phyloP scores from a whole-genome alignment of 2,113 vertebrate genomes.

The Leiothrix lutea region DNA sequence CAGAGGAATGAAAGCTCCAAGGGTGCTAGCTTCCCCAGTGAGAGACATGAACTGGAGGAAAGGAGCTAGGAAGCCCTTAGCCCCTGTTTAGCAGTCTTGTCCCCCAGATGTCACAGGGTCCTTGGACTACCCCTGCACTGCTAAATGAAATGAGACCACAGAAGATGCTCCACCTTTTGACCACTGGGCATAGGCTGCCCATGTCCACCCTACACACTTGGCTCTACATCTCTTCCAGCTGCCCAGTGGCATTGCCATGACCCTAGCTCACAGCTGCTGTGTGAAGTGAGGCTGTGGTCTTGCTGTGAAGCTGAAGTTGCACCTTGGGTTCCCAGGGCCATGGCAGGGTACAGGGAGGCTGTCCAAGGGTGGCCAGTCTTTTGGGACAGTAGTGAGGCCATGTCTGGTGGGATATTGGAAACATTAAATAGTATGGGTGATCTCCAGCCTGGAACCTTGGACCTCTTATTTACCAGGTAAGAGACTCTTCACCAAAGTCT shows the following conservation, averaged over 20 bases:
- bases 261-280: not conserved
- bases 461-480: not conserved
- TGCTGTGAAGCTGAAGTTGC: not conserved
- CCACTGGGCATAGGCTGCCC: not conserved
- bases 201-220: not conserved
- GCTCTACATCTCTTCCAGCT: not conserved
- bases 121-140: not conserved
- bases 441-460: not conserved
- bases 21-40: not conserved
- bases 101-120: not conserved
- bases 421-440: not conserved
- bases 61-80: not conserved
- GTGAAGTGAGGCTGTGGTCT: not conserved
- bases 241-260: not conserved
- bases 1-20: not conserved
- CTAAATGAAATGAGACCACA: not conserved
- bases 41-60: not conserved
- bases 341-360: fast-evolving
- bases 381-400: not conserved
- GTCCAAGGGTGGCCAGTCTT: not conserved
- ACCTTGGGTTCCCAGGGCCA: fast-evolving
- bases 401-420: not conserved
- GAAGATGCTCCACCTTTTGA: fast-evolving
- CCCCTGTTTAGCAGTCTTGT: not conserved
- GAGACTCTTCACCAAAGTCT: not conserved